phyloP scores from a whole-genome alignment of 2,113 vertebrate genomes.

The Todiramphus chloris region DNA sequence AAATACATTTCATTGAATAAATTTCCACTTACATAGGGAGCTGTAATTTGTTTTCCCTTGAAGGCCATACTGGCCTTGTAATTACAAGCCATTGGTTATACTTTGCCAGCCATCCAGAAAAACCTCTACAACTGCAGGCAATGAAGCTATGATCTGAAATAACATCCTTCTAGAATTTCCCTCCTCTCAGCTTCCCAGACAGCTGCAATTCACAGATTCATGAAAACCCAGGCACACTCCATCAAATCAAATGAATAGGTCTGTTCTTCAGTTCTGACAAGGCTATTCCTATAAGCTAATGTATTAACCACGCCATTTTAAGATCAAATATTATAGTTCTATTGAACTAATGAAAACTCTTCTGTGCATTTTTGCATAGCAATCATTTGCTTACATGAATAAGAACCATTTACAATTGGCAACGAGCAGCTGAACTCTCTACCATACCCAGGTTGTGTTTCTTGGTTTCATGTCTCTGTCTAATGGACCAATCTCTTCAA shows the following conservation, averaged over 20 bases:
- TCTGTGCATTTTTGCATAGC: background rate
- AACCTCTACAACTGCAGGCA: background rate
- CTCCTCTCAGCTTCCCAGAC: background rate
- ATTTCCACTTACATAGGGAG: background rate
- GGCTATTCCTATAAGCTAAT: background rate
- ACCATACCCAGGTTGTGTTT: conserved; percentile 88
- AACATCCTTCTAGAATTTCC: background rate
- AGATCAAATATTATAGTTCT: background rate
- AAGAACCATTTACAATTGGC: background rate
- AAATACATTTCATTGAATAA: background rate
- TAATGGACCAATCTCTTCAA: conserved; percentile 93
- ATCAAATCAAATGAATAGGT: background rate
- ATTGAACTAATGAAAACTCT: background rate
- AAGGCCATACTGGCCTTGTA: background rate
- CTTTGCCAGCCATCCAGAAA: background rate
- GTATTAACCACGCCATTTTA: background rate
- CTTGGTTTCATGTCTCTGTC: conserved; percentile 80
- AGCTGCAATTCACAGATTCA: background rate
- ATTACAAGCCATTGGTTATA: background rate
- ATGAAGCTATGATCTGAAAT: background rate
- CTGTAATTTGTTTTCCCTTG: background rate
- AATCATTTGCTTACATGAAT: background rate
- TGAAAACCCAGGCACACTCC: background rate
- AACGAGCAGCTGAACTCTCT: background rate
- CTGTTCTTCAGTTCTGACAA: background rate